Base-by-base conservation (phyloP, 2,113 vertebrate genomes). In the Sclerurus mexicanus region DNA sequence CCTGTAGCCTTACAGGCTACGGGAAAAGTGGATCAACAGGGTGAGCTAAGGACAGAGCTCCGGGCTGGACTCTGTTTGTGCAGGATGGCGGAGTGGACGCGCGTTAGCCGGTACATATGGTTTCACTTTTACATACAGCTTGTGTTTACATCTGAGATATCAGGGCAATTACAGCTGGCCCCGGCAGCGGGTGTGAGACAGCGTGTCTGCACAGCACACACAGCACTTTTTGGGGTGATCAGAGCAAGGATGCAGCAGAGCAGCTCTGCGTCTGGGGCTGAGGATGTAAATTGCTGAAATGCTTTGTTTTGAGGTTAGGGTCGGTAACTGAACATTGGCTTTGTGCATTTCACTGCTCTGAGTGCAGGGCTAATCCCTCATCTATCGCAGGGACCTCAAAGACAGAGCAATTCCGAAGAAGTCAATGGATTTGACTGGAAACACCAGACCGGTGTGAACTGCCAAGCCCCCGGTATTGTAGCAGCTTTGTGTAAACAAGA, bases 21-120 rank as follows among this genome's bases (percentile, higher is more conserved):
- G 15, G 72, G 89, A 96, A 84, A 86, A 82, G 93, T 74, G 75
- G 84, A 92, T 96, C 92, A 92, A 46, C 77, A 58, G 94, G 95
- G 96, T 96, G 91, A 96, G 68, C 42, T 90, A 42, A 97, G 96
- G 96, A 95, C 96, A 97, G 60, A 74, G 85, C 89, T 47, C 63
- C 18, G 68, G 75, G 25, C 66, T 79, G 4, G 0, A 18, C 60
- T 50, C 22, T 58, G 16, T 58, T 91, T 67, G 74, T 53, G 83
- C 19, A 67, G 87, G 89, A 90, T 69, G n/a, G 37, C 56, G 1
- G 46, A 35, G 35, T 42, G 53, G 67, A 75, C 7, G 0, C 0
- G 9, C 27, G 5, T 78, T 49, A 88, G 35, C 33, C 1, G 4
- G 47, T 77, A 80, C 82, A 93, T 85, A 90, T 28, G 79, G 90